Evolutionary conservation across 1,140 invertebrate species (phyloP), one percentile per base, ranked within the genome.

Genomic region (Micrasema longulum): DNA sequence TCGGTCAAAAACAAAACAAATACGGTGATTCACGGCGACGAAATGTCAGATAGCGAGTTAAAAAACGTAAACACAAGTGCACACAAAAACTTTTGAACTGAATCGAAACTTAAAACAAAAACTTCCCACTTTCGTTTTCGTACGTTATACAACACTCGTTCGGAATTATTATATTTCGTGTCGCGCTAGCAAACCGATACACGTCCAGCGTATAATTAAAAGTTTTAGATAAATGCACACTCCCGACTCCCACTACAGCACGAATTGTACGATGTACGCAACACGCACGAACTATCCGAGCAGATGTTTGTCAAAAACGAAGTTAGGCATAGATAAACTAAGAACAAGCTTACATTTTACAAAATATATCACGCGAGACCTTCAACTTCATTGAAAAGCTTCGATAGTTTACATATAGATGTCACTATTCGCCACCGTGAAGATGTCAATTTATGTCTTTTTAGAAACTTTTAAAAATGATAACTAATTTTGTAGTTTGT

Each of bases 61-160:
- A 55, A 67, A 68, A 53, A 53, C 18, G 65, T 43, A 68, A 68
- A 53, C 48, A 68, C 36, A 50, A 35, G 2, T 43, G 26, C 47
- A 22, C 23, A 66, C 50, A 68, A 50, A 55, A 53, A 68, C 65
- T 68, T 66, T 68, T 43, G 20, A 41, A 55, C 36, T 16, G 20
- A 41, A 23, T 20, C 52, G 4, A 43, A 68, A 53, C 31, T 38
- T 22, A 3, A 16, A 36, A 26, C 18, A 9, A 47, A 63, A 65
- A 53, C 48, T n/a, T 52, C 4, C 20, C 65, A 68, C 65, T 68
- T 68, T 68, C 65, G 65, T 38, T 68, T 68, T 68, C 65, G 35
- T 38, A 55, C 23, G 36, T 68, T 68, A 57, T 68, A 26, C 50
- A 68, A 68, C 50, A 26, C 50, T 38, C 35, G 65, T 41, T 55